A percentile compares a stretch with the other conserved stretches of the same genome.
phyloP scores from a whole-genome alignment of 1,140 invertebrate genomes.

The Zaprionus davidi region DNA sequence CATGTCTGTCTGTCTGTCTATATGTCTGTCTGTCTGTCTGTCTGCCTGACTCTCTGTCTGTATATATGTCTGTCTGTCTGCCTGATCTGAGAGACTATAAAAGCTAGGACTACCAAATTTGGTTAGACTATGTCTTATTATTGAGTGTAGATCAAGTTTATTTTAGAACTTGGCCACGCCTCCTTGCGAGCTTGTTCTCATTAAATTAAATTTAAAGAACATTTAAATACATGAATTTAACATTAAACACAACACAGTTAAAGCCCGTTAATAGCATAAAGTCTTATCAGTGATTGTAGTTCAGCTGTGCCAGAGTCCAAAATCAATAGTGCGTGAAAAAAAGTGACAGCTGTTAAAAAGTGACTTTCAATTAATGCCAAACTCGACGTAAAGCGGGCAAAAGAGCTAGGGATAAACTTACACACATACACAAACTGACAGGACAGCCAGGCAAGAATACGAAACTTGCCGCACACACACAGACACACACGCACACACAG shows the following conservation, averaged over 20 bases:
- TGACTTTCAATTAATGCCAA: slow-evolving; percentile 69
- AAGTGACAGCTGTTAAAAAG: slow-evolving; percentile 53
- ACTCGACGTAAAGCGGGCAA: slow-evolving; percentile 11
- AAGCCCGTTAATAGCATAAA: not conserved
- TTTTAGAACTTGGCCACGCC: too few relatives aligned
- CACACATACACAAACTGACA: not conserved
- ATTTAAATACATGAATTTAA: too few relatives aligned
- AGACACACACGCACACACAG: not conserved
- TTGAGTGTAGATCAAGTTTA: too few relatives aligned
- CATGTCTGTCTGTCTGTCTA: too few relatives aligned
- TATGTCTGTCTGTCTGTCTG: too few relatives aligned
- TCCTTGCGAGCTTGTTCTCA: not conserved
- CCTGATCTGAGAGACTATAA: too few relatives aligned
- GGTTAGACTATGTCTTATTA: too few relatives aligned
- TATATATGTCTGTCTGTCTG: too few relatives aligned
- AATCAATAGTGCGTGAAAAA: not conserved
- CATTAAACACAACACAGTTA: too few relatives aligned
- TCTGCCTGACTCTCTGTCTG: too few relatives aligned
- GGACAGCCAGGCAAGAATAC: not conserved
- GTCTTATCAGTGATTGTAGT: not conserved
- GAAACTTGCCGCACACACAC: slow-evolving; percentile 4
- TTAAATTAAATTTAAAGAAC: not conserved
- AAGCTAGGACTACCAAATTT: too few relatives aligned
- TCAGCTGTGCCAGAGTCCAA: slow-evolving; percentile 15
- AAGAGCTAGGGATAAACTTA: slow-evolving; percentile 1